phyloP scores from a whole-genome alignment of 2,113 vertebrate species.

The Nansenia antarctica region DNA sequence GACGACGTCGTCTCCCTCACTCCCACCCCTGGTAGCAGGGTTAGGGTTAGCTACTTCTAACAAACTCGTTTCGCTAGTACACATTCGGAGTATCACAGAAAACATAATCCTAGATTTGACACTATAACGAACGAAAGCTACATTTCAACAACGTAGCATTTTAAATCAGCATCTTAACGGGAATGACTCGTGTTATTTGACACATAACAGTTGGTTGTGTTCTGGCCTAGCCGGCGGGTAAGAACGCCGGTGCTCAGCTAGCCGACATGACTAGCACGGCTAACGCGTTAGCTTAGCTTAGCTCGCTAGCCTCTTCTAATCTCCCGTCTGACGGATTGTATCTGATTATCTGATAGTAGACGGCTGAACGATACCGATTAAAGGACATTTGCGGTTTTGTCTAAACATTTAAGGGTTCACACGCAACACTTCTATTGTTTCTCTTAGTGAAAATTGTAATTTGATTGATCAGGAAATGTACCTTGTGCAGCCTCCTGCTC shows the following conservation, averaged over 20 bases:
- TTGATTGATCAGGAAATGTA: slow-evolving; percentile 64
- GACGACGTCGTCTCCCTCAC: no score
- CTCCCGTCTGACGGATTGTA: not conserved
- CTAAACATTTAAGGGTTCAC: not conserved
- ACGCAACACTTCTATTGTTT: not conserved
- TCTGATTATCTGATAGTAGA: not conserved
- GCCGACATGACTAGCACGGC: not conserved
- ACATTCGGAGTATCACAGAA: no score
- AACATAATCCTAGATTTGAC: no score
- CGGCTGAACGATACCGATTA: not conserved
- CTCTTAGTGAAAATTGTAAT: not conserved
- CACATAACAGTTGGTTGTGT: not conserved
- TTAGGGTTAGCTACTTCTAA: no score
- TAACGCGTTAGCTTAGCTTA: slow-evolving; percentile 1
- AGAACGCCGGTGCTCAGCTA: not conserved
- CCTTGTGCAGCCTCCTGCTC: slow-evolving; percentile 88
- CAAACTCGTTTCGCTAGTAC: no score
- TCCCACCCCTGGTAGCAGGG: no score
- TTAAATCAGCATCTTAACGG: no score
- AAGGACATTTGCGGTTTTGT: not conserved
- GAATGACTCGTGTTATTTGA: no score
- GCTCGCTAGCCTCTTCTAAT: slow-evolving; percentile 4
- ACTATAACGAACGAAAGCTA: no score
- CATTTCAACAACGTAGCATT: no score
- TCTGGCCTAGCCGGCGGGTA: no score